Conservation (phyloP, 2,797 vertebrate species). For the Alexandromys oeconomus region DNA sequence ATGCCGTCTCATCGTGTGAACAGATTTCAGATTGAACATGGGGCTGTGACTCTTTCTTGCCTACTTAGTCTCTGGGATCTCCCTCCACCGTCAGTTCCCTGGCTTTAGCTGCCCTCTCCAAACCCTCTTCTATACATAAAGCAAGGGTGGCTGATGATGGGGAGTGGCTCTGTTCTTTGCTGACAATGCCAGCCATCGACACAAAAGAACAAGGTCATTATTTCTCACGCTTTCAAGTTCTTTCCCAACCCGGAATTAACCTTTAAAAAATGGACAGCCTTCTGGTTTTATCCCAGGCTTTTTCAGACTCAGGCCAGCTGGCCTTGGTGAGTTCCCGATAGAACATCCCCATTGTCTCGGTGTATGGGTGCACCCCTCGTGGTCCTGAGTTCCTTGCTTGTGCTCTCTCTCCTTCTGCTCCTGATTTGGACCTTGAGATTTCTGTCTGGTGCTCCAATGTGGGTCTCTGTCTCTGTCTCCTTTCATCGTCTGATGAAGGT, state of each 20-base stretch:
- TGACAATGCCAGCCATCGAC: neutral
- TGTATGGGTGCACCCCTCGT: no score
- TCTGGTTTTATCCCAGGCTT: no score
- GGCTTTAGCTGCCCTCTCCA: neutral
- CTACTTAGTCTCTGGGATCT: accelerated
- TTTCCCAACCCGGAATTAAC: neutral
- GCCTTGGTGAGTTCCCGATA: no score
- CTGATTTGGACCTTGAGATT: no score
- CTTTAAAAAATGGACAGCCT: neutral
- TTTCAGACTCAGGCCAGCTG: no score
- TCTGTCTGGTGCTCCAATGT: no score
- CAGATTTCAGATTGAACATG: neutral
- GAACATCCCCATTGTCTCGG: no score
- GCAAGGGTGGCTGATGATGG: neutral
- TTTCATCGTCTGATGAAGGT: no score
- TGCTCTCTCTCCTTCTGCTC: no score
- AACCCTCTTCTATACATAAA: neutral
- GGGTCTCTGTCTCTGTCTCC: no score
- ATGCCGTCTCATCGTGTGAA: neutral
- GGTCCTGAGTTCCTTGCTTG: no score
- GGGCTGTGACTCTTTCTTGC: neutral
- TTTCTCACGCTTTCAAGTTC: neutral
- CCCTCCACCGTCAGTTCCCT: accelerated
- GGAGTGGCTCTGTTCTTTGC: neutral
- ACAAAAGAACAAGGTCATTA: neutral